Evolutionary conservation across 2,113 vertebrate genomes (phyloP).

Genomic region (Mustelus asterias): DNA sequence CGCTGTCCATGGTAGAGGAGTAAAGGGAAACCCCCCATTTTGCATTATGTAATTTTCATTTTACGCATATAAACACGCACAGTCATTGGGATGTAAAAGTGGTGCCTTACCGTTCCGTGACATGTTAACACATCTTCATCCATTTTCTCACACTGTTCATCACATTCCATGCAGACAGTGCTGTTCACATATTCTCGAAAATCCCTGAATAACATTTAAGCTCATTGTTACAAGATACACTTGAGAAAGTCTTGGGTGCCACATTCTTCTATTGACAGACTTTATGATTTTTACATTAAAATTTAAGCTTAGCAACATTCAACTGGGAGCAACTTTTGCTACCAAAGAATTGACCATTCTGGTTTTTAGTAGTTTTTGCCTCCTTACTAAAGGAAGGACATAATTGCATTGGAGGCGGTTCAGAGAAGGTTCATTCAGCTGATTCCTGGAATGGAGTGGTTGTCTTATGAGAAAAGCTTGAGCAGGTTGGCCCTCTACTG

Average conservation of each 20-base stretch:
- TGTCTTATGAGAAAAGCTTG: no score
- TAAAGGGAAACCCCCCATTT: background rate
- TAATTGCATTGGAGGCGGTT: no score
- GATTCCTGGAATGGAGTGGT: no score
- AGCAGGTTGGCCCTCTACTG: no score
- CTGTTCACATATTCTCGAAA: conserved; percentile 84
- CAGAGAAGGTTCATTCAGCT: no score
- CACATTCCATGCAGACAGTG: conserved; percentile 83
- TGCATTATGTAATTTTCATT: background rate
- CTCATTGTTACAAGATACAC: background rate
- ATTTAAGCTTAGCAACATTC: background rate
- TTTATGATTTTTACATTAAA: background rate
- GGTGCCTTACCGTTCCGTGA: conserved; percentile 74
- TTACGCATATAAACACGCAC: background rate
- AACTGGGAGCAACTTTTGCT: background rate
- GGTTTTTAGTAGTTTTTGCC: no score
- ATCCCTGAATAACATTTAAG: conserved; percentile 64
- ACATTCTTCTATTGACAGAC: background rate
- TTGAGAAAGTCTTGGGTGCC: background rate
- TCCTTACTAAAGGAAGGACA: no score
- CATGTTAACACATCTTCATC: conserved; percentile 76
- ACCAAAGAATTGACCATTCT: background rate
- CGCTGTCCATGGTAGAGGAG: background rate
- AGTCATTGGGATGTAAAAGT: conserved; percentile 1
- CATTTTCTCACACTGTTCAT: conserved; percentile 86